phyloP scores from a whole-genome alignment of 1,140 invertebrate genomes.

The Zaprionus camerounensis region DNA sequence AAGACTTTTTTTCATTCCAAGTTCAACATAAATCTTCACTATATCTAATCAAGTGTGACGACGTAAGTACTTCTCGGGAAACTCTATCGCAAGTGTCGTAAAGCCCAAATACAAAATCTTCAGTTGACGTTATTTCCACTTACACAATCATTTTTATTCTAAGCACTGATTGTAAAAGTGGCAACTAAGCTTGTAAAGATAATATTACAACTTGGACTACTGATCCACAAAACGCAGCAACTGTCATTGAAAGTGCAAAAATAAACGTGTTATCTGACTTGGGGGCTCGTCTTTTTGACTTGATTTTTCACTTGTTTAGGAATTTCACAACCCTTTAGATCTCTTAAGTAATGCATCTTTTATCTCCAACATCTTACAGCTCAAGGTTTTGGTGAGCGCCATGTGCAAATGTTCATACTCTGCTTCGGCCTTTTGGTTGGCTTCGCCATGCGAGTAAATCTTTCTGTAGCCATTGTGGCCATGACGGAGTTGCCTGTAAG shows the following conservation, averaged over 20 bases:
- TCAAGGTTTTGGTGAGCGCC: constrained; percentile 86
- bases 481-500: constrained; percentile 81
- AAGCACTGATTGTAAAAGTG: not conserved
- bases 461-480: constrained; percentile 87
- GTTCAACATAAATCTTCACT: constrained; percentile 25
- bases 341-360: not conserved
- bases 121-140: not conserved
- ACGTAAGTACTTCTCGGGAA: not conserved
- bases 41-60: constrained; percentile 14
- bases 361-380: constrained; percentile 33
- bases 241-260: not conserved
- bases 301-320: not conserved
- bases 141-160: not conserved
- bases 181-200: not conserved
- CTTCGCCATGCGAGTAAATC: constrained; percentile 87
- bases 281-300: constrained; percentile 3
- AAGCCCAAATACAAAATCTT: not conserved
- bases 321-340: not conserved
- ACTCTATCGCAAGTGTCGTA: not conserved
- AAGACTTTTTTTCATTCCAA: not conserved
- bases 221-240: not conserved
- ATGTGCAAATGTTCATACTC: constrained; percentile 87
- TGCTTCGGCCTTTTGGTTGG: constrained; percentile 87
- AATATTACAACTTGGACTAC: not conserved
- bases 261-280: not conserved